phyloP scores from a whole-genome alignment of 1,140 invertebrate species.

The Charaxes varanes region DNA sequence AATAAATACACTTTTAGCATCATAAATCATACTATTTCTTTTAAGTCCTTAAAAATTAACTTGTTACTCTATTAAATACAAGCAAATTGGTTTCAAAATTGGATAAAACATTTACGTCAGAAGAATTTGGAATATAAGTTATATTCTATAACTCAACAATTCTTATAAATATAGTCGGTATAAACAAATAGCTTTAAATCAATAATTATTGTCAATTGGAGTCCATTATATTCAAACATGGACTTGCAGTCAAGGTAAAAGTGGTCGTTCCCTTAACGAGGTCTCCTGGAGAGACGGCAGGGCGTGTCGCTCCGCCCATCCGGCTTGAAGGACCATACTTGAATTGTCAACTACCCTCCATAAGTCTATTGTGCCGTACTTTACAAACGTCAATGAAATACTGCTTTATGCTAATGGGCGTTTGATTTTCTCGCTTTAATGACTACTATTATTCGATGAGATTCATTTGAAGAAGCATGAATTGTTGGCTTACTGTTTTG shows the following conservation, averaged over 20 bases:
- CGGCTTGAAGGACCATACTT: slow-evolving; percentile 37
- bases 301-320: slow-evolving; percentile 43
- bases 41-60: too few species aligned
- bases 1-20: too few species aligned
- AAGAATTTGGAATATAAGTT: too few species aligned
- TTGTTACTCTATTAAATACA: too few species aligned
- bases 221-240: slow-evolving; percentile 14
- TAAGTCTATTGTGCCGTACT: slow-evolving; percentile 21
- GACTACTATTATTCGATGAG: slow-evolving; percentile 16
- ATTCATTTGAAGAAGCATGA: slow-evolving; percentile 7
- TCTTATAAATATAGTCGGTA: too few species aligned
- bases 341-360: slow-evolving; percentile 35
- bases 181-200: slow-evolving; percentile 5
- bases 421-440: slow-evolving; percentile 15
- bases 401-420: slow-evolving; percentile 20
- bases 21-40: too few species aligned
- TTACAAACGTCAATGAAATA: slow-evolving; percentile 17
- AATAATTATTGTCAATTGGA: slow-evolving; percentile 14
- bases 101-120: too few species aligned
- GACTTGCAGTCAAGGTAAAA: slow-evolving; percentile 28
- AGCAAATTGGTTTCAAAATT: too few species aligned
- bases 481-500: slow-evolving; percentile 1
- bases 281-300: slow-evolving; percentile 34
- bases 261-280: slow-evolving; percentile 36
- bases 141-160: too few species aligned